Evolutionary conservation across 2,113 vertebrate genomes (phyloP).

Genomic region (Panurus biarmicus): DNA sequence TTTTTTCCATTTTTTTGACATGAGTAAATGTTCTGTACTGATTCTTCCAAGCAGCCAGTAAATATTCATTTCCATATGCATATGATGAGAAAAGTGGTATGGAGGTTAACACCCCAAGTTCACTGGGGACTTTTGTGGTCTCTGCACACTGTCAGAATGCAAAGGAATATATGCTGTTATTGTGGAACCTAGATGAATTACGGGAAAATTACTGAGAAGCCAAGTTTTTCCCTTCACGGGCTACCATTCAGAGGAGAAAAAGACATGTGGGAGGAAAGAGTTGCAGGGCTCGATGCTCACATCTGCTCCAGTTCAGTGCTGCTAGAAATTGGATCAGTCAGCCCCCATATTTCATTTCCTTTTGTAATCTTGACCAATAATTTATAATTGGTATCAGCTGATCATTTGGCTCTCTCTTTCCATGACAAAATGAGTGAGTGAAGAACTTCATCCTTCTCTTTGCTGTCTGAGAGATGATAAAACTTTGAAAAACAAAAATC

Average conservation of each 20-base stretch:
- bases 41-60: neutral
- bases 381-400: slow-evolving; percentile 49
- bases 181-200: slow-evolving; percentile 10
- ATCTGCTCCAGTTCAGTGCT: slow-evolving; percentile 43
- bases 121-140: neutral
- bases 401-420: slow-evolving; percentile 14
- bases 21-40: neutral
- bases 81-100: slow-evolving; percentile 13
- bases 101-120: neutral
- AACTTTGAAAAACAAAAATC: neutral
- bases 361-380: slow-evolving; percentile 42
- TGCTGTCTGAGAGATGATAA: neutral
- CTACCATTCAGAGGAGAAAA: slow-evolving; percentile 7
- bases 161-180: neutral
- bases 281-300: neutral
- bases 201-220: neutral
- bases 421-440: neutral
- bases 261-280: slow-evolving; percentile 28
- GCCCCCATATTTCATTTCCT: slow-evolving; percentile 41
- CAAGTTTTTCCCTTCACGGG: slow-evolving; percentile 10
- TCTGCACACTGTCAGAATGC: neutral
- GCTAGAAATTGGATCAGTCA: slow-evolving; percentile 14
- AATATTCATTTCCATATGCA: slow-evolving; percentile 11
- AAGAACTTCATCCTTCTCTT: neutral
- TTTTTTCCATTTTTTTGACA: slow-evolving; percentile 6